phyloP scores from a whole-genome alignment of 2,113 vertebrate species.

The Poeciliopsis retropinna region DNA sequence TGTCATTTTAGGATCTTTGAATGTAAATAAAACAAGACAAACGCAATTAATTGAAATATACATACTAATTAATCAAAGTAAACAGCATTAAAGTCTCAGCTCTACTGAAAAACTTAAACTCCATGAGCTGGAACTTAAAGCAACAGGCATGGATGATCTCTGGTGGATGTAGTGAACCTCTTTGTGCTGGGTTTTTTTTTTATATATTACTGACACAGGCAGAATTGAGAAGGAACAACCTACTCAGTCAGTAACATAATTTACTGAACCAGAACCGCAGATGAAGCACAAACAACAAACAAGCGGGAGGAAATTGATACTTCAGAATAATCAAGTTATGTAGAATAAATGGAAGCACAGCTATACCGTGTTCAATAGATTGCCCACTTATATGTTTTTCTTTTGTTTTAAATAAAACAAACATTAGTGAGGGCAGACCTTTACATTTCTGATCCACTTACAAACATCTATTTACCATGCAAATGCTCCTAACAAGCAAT shows the following conservation, averaged over 20 bases:
- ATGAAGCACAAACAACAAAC: not conserved
- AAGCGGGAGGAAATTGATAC: not conserved
- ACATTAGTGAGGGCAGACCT: not conserved
- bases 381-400: not conserved
- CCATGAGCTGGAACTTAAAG: not conserved
- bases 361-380: not conserved
- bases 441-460: not conserved
- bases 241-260: not conserved
- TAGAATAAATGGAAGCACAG: not conserved
- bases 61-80: too few species aligned
- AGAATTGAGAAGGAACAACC: not conserved
- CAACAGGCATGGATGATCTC: not conserved
- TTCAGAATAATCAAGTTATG: not conserved
- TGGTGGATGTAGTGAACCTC: not conserved
- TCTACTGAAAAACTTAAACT: not conserved
- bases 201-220: not conserved
- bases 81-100: too few species aligned
- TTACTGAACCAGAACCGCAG: not conserved
- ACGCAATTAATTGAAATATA: too few species aligned
- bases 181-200: not conserved
- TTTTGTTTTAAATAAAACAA: not conserved
- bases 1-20: too few species aligned
- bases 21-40: too few species aligned
- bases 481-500: not conserved
- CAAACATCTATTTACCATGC: not conserved